Conservation (phyloP, 2,113 vertebrate genomes). For the Boulengeromyrus knoepffleri region DNA sequence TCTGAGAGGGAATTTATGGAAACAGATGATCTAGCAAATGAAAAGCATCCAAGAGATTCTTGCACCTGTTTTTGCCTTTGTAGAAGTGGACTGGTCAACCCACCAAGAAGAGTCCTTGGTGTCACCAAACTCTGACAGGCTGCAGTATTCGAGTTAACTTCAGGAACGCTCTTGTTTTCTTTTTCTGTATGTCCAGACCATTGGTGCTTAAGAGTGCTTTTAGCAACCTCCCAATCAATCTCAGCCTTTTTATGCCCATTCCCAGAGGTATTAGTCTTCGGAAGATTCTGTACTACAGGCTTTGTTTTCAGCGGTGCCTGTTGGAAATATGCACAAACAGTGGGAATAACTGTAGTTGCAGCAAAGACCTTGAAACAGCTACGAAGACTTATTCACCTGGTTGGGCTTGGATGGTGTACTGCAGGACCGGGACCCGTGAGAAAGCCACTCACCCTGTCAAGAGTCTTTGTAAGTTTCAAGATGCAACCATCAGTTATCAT, state of each 20-base stretch:
- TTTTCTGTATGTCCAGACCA: background rate
- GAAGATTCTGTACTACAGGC: constrained; percentile 20
- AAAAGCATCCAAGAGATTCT: background rate
- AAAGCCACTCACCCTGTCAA: constrained; percentile 75
- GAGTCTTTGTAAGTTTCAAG: constrained; percentile 76
- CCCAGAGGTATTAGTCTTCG: background rate
- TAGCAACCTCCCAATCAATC: background rate
- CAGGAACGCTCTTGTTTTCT: background rate
- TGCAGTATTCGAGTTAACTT: background rate
- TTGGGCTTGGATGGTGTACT: background rate
- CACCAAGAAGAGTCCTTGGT: constrained; percentile 44
- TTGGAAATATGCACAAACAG: background rate
- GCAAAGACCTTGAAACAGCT: background rate
- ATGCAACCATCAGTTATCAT: constrained; percentile 86
- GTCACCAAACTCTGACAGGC: constrained; percentile 40
- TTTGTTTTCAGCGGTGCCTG: constrained; percentile 41
- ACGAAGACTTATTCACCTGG: constrained; percentile 13
- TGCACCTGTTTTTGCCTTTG: background rate
- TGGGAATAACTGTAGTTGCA: background rate
- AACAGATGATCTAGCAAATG: constrained; percentile 13
- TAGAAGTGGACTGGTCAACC: constrained; percentile 23
- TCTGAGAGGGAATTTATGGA: constrained; percentile 18
- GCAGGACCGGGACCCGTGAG: constrained; percentile 15
- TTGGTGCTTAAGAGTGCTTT: background rate
- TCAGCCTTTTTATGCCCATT: constrained; percentile 21